Evolutionary conservation across 2,888 invertebrate species (phyloP).

Genomic region (Acanthosepion lycidas): DNA sequence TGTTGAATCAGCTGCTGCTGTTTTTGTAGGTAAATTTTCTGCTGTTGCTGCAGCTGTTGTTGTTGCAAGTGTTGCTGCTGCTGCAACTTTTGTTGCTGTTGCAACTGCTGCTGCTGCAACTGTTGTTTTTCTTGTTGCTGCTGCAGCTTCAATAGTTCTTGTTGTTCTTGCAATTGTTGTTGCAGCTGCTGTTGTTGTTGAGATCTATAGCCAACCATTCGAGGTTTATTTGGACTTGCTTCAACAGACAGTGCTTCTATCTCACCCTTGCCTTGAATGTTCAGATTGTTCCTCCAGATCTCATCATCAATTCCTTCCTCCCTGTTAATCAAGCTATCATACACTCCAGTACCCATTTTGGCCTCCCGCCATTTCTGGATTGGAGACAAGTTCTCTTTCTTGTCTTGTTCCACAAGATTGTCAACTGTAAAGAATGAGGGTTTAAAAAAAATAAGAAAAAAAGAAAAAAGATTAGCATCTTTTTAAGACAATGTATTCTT

Average conservation of each 20-base stretch:
- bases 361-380: slow-evolving; percentile 36
- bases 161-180: background rate
- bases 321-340: background rate
- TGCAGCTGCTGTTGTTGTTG: background rate
- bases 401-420: slow-evolving; percentile 41
- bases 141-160: background rate
- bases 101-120: background rate
- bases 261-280: background rate
- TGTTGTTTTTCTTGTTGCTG: background rate
- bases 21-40: background rate
- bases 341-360: background rate
- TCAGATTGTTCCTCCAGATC: slow-evolving; percentile 39
- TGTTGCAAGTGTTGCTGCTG: background rate
- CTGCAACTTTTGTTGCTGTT: background rate
- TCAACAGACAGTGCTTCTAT: background rate
- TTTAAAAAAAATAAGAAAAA: background rate
- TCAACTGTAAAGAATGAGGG: background rate
- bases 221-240: background rate
- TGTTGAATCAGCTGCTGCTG: background rate
- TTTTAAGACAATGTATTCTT: background rate
- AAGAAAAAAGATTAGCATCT: background rate
- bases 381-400: slow-evolving; percentile 39
- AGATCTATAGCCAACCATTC: background rate
- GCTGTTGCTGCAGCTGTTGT: background rate
- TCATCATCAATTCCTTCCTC: background rate